Evolutionary conservation across 2,888 invertebrate genomes (phyloP), one percentile per base, ranked within the genome.

Genomic region (Meteorus colon): DNA sequence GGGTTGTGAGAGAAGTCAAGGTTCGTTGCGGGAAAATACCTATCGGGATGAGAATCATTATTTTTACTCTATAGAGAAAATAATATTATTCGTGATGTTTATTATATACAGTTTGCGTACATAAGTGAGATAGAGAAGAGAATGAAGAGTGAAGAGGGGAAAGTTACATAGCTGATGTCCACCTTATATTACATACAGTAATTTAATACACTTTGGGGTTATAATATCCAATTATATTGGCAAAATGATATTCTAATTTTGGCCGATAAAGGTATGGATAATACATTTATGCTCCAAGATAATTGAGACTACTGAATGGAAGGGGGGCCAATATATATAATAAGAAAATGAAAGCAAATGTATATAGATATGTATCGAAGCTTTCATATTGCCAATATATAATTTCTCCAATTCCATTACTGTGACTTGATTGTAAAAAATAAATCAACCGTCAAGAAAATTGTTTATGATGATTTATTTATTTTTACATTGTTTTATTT

Each of bases 201-300:
- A 86, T 85, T 84, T 83, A 82, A 84, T 84, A 81, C 80, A 78
- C 81, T 48, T 48, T 48, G 48, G n/a, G 78, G 76, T 82, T 80
- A 82, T 85, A 86, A 87, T 87, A 87, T 84, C 86, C 86, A 86
- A 88, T 87, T 86, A 85, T 81, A 79, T 77, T 81, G 83, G 41
- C 41, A 41, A 41, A 41, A 41, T 41, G 41, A 86, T 85, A 85
- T 85, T 85, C 85, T 85, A 85, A 88, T 88, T 48, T 86, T 84
- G 81, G 77, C 74, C 84, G 84, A 86, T 86, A 84, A 82, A 84
- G 81, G 48, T 4, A 4, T 48, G 16, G 48, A n/a, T 48, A n/a
- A n/a, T 48, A 48, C 48, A n/a, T 48, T 48, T 48, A 48, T 48
- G n/a, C 48, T n/a, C n/a, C 73, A 77, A 80, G 77, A 81, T 86